Conservation (phyloP, 1,140 invertebrate species). For the Armadillidium nasatum region DNA sequence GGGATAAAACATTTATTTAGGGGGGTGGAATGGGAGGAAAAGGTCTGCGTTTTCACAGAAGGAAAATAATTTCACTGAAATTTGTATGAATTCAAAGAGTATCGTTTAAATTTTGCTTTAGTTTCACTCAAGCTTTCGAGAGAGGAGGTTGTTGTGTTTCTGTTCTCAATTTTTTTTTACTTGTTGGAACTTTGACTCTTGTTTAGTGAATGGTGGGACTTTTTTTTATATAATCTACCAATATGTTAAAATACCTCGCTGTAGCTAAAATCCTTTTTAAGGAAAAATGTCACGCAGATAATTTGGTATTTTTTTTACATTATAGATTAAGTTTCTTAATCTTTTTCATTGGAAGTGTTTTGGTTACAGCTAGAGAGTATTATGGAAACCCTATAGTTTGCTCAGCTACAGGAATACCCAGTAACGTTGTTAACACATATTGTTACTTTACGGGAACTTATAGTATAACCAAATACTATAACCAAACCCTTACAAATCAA, state of each 20-base stretch:
- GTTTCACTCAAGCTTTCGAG: background rate
- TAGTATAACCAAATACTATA: conserved; percentile 42
- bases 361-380: conserved; percentile 56
- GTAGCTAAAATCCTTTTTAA: conserved; percentile 40
- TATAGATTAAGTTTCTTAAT: conserved; percentile 56
- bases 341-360: conserved; percentile 54
- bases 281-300: conserved; percentile 51
- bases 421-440: conserved; percentile 53
- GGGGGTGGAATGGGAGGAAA: background rate
- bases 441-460: conserved; percentile 53
- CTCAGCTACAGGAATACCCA: conserved; percentile 49
- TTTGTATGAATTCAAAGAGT: background rate
- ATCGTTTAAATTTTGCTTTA: background rate
- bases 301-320: conserved; percentile 55
- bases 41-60: background rate
- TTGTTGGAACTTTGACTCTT: background rate
- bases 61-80: background rate
- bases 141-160: background rate
- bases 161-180: too few relatives aligned
- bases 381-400: conserved; percentile 55
- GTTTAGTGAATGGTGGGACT: background rate
- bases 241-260: conserved; percentile 45
- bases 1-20: background rate
- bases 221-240: background rate
- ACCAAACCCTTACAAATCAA: conserved; percentile 23